A percentile compares a stretch with the other conserved stretches of the same genome.
Evolutionary conservation across 2,797 vertebrate species (phyloP).

Genomic region (Microctenopoma stevenorrisi): DNA sequence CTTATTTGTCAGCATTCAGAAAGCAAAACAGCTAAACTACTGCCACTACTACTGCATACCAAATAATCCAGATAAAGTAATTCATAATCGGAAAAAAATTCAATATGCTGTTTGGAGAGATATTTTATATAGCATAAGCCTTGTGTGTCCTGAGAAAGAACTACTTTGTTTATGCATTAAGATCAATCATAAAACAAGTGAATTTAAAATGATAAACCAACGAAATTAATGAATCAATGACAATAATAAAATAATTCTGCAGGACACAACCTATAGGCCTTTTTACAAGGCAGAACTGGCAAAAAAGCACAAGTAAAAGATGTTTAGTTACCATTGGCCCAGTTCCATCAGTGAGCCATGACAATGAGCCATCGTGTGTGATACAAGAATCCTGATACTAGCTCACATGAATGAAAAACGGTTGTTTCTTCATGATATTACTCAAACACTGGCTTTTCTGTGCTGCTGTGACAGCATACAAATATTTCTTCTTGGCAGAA

Average conservation of each 20-base stretch:
- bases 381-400: too few species aligned
- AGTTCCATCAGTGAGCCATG: neutral
- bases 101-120: neutral
- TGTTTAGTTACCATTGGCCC: too few species aligned
- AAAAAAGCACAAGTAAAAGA: neutral
- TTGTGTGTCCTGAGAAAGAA: neutral
- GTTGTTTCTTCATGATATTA: too few species aligned
- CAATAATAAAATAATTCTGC: neutral
- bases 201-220: neutral
- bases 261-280: neutral
- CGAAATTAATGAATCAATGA: neutral
- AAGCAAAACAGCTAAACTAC: too few species aligned
- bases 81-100: neutral
- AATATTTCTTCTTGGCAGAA: too few species aligned
- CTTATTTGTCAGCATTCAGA: neutral
- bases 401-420: too few species aligned
- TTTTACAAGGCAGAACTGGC: neutral
- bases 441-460: neutral
- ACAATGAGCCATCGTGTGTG: neutral
- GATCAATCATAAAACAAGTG: constrained; percentile 8
- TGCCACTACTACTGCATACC: too few species aligned
- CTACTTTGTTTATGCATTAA: constrained; percentile 15
- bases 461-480: too few species aligned
- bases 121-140: neutral
- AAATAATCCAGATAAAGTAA: neutral